A percentile compares a stretch with the other conserved stretches of the same genome.
Evolutionary conservation across 2,888 invertebrate species (phyloP).

Genomic region (Mythimna pallens): DNA sequence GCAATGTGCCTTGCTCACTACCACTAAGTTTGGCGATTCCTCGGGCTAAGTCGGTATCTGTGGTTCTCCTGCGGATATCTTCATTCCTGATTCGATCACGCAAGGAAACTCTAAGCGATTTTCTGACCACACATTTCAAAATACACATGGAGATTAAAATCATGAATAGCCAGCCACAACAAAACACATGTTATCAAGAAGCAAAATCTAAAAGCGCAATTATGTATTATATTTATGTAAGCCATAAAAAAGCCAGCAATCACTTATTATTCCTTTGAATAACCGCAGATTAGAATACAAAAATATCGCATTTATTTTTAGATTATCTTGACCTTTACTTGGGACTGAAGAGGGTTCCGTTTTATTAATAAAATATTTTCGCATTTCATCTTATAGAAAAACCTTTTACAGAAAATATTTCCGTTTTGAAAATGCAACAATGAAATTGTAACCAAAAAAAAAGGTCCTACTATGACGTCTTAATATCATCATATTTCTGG

Average conservation of each 20-base stretch:
- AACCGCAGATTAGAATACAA: neutral
- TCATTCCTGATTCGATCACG: too few species aligned
- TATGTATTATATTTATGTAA: neutral
- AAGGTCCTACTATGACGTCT: neutral
- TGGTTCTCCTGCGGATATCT: too few species aligned
- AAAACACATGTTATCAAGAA: neutral
- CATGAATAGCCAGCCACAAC: neutral
- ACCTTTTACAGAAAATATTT: neutral
- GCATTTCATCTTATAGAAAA: neutral
- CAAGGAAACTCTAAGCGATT: neutral
- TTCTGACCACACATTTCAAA: neutral
- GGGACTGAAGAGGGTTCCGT: neutral
- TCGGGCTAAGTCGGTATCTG: too few species aligned
- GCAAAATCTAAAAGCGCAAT: neutral
- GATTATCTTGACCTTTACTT: neutral
- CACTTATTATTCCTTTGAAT: neutral
- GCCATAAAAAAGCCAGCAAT: neutral
- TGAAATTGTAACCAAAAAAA: neutral
- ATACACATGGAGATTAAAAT: neutral
- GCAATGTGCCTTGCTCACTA: too few species aligned
- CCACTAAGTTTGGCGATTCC: too few species aligned
- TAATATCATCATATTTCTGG: too few species aligned
- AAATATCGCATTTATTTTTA: conserved; percentile 2
- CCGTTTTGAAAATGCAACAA: neutral
- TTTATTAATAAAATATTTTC: neutral